Conservation (phyloP, 2,888 invertebrate genomes). For the Heliconius erato region DNA sequence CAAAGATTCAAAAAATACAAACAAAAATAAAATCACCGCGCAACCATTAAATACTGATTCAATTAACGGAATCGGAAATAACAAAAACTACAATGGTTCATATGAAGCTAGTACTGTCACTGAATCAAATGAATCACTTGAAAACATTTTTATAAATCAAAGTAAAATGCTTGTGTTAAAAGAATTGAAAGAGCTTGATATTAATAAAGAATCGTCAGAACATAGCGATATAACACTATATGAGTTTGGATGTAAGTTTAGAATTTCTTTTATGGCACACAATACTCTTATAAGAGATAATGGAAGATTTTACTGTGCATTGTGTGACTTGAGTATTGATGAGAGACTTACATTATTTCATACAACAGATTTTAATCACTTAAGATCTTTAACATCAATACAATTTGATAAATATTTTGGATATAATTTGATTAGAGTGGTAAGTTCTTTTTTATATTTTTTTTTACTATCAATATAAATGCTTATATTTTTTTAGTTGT, state of each 20-base stretch:
- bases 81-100: background rate
- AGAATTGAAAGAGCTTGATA: constrained; percentile 8
- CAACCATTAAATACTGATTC: background rate
- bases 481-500: background rate
- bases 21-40: background rate
- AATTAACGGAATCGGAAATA: background rate
- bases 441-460: constrained; percentile 49
- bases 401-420: constrained; percentile 49
- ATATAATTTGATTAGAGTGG: constrained; percentile 56
- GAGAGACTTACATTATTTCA: constrained; percentile 42
- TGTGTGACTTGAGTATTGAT: constrained; percentile 47
- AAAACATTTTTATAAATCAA: background rate
- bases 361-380: constrained; percentile 45
- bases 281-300: constrained; percentile 41
- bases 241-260: constrained; percentile 42
- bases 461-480: background rate
- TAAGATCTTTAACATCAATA: constrained; percentile 33
- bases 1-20: background rate
- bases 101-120: background rate
- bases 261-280: constrained; percentile 49
- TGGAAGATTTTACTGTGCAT: constrained; percentile 48
- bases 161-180: background rate
- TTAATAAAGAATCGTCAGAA: constrained; percentile 22
- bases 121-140: background rate
- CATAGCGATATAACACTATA: constrained; percentile 43